Conservation (phyloP, 2,888 invertebrate species). For the Nasonovia ribisnigri region DNA sequence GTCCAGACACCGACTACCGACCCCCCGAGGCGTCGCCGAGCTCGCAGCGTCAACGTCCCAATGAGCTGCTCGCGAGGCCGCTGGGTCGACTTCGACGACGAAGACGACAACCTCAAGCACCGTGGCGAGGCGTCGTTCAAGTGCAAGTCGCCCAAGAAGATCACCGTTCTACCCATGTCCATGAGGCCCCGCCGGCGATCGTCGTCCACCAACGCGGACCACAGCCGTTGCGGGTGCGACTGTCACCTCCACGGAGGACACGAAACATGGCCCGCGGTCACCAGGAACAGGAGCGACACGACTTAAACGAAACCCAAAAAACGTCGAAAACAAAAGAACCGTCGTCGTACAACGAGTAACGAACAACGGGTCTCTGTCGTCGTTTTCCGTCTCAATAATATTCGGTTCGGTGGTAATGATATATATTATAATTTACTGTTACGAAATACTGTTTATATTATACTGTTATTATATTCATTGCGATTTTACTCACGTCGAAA, state of each 20-base stretch:
- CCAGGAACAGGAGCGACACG: constrained; percentile 49
- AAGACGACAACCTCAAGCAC: neutral
- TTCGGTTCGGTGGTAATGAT: neutral
- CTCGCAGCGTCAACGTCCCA: constrained; percentile 64
- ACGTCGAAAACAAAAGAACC: neutral
- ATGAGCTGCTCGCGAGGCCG: constrained; percentile 71
- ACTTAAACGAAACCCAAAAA: constrained; percentile 14
- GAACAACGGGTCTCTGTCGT: neutral
- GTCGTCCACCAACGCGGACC: constrained; percentile 72
- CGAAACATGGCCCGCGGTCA: constrained; percentile 32
- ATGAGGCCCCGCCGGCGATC: constrained; percentile 64
- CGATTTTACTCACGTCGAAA: neutral
- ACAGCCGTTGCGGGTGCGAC: constrained; percentile 28
- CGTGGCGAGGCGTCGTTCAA: constrained; percentile 72
- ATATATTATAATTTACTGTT: neutral
- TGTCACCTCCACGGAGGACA: constrained; percentile 31
- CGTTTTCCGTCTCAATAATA: neutral
- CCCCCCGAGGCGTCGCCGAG: constrained; percentile 40
- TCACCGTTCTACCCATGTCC: constrained; percentile 79
- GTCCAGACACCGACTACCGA: neutral
- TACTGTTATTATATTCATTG: neutral
- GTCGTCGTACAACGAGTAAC: neutral
- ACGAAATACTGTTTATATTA: neutral
- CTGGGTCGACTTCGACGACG: constrained; percentile 87
- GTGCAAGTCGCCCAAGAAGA: constrained; percentile 84